Conservation (phyloP, 1,140 invertebrate species). For the Mylabris phalerata region DNA sequence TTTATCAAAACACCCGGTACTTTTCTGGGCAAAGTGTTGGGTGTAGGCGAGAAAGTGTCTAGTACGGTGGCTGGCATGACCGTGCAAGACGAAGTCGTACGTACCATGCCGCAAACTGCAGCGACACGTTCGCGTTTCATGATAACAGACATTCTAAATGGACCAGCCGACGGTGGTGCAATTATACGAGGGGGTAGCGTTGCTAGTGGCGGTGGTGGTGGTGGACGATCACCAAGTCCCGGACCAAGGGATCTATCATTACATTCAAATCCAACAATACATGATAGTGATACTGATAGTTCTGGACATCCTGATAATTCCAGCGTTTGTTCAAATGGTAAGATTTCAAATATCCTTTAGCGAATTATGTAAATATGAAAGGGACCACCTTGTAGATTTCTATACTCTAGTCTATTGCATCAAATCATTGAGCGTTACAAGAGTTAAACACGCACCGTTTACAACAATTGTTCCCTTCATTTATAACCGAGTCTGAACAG, state of each 20-base stretch:
- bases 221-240: slow-evolving; percentile 38
- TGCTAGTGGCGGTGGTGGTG: slow-evolving; percentile 1
- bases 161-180: slow-evolving; percentile 30
- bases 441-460: no score
- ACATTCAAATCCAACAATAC: slow-evolving; percentile 33
- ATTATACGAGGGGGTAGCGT: slow-evolving; percentile 13
- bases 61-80: slow-evolving; percentile 42
- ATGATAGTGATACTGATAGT: slow-evolving; percentile 42
- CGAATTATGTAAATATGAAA: background rate
- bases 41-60: slow-evolving; percentile 35
- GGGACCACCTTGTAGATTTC: no score
- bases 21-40: slow-evolving; percentile 32
- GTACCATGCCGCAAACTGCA: slow-evolving; percentile 42
- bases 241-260: slow-evolving; percentile 40
- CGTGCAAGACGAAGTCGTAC: slow-evolving; percentile 39
- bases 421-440: no score
- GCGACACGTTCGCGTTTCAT: slow-evolving; percentile 63
- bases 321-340: slow-evolving; percentile 41
- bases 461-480: no score
- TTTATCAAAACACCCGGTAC: no score
- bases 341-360: slow-evolving; percentile 10
- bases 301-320: slow-evolving; percentile 41
- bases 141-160: slow-evolving; percentile 69
- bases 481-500: no score
- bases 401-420: no score